Evolutionary conservation across 2,113 vertebrate species (phyloP).

Genomic region (Gallinago undulata): DNA sequence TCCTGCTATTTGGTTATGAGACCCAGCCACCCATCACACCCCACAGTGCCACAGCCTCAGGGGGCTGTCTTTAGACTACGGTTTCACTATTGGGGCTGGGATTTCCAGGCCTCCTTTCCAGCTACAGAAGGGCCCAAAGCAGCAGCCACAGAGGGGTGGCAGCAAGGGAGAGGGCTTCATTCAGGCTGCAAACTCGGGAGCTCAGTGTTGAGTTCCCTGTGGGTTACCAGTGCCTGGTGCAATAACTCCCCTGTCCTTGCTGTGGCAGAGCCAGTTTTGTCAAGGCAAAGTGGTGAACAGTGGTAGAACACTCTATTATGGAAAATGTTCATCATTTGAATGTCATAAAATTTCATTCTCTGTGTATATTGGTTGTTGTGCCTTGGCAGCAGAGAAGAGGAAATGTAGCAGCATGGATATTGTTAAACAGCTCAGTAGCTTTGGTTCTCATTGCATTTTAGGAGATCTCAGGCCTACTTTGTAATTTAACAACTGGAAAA

Average conservation of each 20-base stretch:
- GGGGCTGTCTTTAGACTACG: neutral
- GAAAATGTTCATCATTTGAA: neutral
- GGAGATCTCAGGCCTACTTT: neutral
- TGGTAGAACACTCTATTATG: neutral
- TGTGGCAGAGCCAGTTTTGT: neutral
- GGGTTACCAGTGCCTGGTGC: neutral
- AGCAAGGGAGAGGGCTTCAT: neutral
- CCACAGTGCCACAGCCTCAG: fast-evolving
- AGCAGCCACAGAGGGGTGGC: neutral
- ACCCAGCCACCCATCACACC: neutral
- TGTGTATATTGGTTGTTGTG: fast-evolving
- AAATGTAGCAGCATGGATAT: fast-evolving
- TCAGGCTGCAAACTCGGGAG: neutral
- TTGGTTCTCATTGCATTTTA: neutral
- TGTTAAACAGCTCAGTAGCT: neutral
- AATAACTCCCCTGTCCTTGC: neutral
- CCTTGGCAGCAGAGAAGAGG: neutral
- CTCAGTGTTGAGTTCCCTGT: neutral
- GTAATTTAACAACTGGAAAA: neutral
- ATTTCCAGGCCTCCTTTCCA: neutral
- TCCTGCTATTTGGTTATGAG: neutral
- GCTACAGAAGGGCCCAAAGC: neutral
- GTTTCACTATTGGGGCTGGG: neutral
- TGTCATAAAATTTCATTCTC: neutral
- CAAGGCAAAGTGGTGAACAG: neutral